Evolutionary conservation across 1,140 invertebrate species (phyloP), one percentile per base, ranked within the genome.

Genomic region (Teleogryllus occipitalis): DNA sequence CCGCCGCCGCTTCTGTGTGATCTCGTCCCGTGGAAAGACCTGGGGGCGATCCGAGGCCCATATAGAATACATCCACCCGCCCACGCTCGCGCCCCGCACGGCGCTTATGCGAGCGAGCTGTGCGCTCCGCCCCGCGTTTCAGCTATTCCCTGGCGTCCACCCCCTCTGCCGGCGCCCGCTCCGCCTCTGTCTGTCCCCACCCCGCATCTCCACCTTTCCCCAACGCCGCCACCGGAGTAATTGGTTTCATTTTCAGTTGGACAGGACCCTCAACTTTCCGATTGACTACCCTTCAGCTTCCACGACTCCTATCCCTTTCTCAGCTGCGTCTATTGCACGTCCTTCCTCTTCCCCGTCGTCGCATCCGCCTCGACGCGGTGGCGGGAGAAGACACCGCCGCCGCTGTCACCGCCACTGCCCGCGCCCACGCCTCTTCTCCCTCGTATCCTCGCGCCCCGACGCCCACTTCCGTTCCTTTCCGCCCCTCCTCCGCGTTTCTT

Each of bases 201-300:
- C 54, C 18, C 1, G 2, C 54, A 0, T 5, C 54, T 2, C 10
- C 54, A 7, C 54, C 18, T 0, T 65, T 39, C 27, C 27, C 27
- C 27, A 5, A 1, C 27, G 27, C 27, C 27, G 27, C 54, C 7
- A 18, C 54, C 54, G 18, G 54, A 65, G 54, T 65, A 65, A 65
- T 65, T 65, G 54, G 54, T 65, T 65, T 65, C 54, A 65, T 65
- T 65, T 65, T 65, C 54, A 65, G 54, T 65, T 65, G 54, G 54
- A 65, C 54, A 65, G 54, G 54, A 65, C 54, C 54, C 54, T 65
- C 54, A 65, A 65, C 54, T 65, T 65, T 65, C 54, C 54, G 54
- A 65, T 65, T 65, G 54, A 65, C 54, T 65, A 65, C 54, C 49
- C 54, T 65, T 65, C 54, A 65, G 54, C 54, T 65, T 65, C 54